Evolutionary conservation across 1,140 invertebrate genomes (phyloP), one percentile per base, ranked within the genome.

Genomic region (Drosophila setifemur): DNA sequence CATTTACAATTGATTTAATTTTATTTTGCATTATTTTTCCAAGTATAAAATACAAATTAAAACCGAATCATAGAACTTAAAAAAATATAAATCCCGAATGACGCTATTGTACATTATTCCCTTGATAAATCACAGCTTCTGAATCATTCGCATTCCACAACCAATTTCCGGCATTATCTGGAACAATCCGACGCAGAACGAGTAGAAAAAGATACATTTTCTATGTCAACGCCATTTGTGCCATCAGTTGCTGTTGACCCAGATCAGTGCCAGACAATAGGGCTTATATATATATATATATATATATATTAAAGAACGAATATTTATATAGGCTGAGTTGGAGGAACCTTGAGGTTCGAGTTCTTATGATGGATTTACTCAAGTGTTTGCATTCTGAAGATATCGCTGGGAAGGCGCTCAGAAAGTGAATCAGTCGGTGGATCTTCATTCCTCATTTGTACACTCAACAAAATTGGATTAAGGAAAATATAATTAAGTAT

Each of bases 201-300:
- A n/a, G n/a, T n/a, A n/a, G n/a, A n/a, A n/a, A n/a, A n/a, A n/a
- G n/a, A n/a, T n/a, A n/a, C n/a, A n/a, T n/a, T n/a, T n/a, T n/a
- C n/a, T n/a, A n/a, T n/a, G n/a, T n/a, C n/a, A n/a, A n/a, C n/a
- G n/a, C n/a, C n/a, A n/a, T n/a, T n/a, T 23, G 21, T 23, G 21
- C 21, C 7, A 11, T 11, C 0, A 3, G 14, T 1, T 37, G 29
- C 12, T 53, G 29, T 43, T 64, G 33, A 64, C 55, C 60, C 60
- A 64, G 19, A 29, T 63, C 55, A 28, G 29, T 26, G 29, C 9
- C 19, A 45, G 26, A 21, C 37, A 1, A 3, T 7, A 2, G 1
- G 2, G 9, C 11, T 5, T 1, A 7, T 5, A 9, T 49, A 7
- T 2, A 7, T 4, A 2, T 3, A 23, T 23, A 23, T 23, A 16